Base-by-base conservation (phyloP, 2,797 vertebrate genomes). In the Limnodromus scolopaceus region DNA sequence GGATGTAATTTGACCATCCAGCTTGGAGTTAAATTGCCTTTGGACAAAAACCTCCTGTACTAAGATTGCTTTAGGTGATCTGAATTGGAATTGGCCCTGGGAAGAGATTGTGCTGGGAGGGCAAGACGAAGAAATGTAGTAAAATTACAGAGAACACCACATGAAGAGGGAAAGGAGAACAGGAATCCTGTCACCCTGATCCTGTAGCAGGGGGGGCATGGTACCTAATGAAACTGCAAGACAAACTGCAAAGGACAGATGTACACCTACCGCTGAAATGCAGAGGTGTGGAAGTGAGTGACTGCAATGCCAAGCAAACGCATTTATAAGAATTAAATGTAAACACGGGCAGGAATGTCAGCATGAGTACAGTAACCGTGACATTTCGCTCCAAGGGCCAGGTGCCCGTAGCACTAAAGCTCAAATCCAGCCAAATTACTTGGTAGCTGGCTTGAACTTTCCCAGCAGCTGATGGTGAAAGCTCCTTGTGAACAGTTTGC, bases 1-100 rank as follows among this genome's bases (percentile, higher is more conserved):
- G 38, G 66, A 77, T 82, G 64, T 70, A 94, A 94, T 80, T 80
- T 77, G 41, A 96, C 81, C 79, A 55, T 39, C 19, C 74, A 94
- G 43, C 60, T 72, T 70, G 53, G 54, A 82, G 55, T 30, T 80
- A 1, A 77, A 83, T 61, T 75, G 41, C 23, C 64, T 94, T 92
- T 51, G 74, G 30, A 96, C 71, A 89, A 82, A 54, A 92, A 76
- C 76, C 36, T 84, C 8, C 20, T 17, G 14, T 70, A 76, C 16
- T 49, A 79, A 70, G 51, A 80, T 17, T 45, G 38, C 13, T 60
- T 79, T 70, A 80, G 60, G 77, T 84, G 48, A 82, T 66, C 74
- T 79, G 51, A 83, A 93, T 11, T 41, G 51, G 51, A 53, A 72
- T 82, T 28, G 46, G 57, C 3, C 0, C 55, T 54, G 24, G 30